Base-by-base conservation (phyloP, 2,113 vertebrate genomes). In the Coturnix japonica region DNA sequence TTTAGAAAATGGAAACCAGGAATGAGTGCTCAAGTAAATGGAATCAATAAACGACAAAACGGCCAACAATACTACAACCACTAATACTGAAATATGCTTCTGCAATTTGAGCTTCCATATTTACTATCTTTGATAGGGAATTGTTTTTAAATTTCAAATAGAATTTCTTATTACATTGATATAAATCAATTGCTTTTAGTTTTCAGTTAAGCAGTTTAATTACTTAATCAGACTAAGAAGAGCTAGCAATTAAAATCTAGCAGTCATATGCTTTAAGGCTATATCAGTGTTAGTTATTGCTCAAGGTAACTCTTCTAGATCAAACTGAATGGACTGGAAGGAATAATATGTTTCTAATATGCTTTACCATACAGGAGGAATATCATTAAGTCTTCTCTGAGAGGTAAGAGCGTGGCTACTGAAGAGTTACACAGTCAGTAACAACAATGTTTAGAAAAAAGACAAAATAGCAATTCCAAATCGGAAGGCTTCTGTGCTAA, bases 151-250 rank as follows among this genome's bases (percentile, higher is more conserved):
- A 91, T 46, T 90, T 95, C 57, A 95, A 89, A 91, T 31, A 85
- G 73, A 96, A 95, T 96, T 96, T 90, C 75, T 86, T 87, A 83
- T 19, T 51, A 31, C 31, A 12, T 91, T 93, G 59, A 23, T 81
- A 70, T 81, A 71, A 95, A 82, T 91, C 89, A 96, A 60, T 92
- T 91, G 93, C 51, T 74, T 92, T 59, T 88, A 56, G 78, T 89
- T 82, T 92, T 92, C 77, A 89, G 61, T 94, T 95, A 95, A 89
- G 85, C 77, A 84, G 94, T 94, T 91, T 95, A 95, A 93, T 95
- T 95, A 91, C 74, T 81, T 95, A 95, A 92, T 87, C 53, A 85
- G 80, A 90, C 74, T 95, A 95, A 85, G 85, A 88, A 83, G 81
- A 89, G 54, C 23, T 81, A 84, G 59, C 85, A 72, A 85, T 94